phyloP scores from a whole-genome alignment of 2,113 vertebrate species.

The Vombatus ursinus region DNA sequence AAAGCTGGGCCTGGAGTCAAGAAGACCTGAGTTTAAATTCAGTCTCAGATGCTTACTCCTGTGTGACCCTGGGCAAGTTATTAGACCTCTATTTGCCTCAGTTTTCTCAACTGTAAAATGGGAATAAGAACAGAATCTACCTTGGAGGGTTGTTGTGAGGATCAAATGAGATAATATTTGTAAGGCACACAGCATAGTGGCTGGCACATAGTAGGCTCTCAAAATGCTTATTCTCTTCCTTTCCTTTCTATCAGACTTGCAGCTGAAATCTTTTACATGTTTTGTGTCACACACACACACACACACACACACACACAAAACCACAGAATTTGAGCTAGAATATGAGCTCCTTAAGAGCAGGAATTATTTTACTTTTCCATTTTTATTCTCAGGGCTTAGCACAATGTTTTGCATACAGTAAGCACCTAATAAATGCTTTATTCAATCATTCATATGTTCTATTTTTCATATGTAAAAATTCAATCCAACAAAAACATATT shows the following conservation, averaged over 20 bases:
- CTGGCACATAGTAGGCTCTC: background rate
- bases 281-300: background rate
- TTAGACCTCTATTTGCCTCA: background rate
- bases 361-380: background rate
- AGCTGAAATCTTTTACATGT: background rate
- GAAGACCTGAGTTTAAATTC: background rate
- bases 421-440: background rate
- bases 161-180: background rate
- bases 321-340: background rate
- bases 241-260: background rate
- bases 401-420: background rate
- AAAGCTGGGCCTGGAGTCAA: background rate
- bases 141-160: background rate
- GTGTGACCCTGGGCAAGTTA: background rate
- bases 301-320: no score
- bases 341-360: background rate
- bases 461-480: background rate
- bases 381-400: background rate
- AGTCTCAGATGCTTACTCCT: background rate
- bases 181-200: background rate
- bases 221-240: background rate
- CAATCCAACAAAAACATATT: background rate
- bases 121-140: background rate
- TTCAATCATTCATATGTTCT: background rate
- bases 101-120: background rate